Base-by-base conservation (phyloP, 2,888 invertebrate genomes). In the Drosophila melanosoma region DNA sequence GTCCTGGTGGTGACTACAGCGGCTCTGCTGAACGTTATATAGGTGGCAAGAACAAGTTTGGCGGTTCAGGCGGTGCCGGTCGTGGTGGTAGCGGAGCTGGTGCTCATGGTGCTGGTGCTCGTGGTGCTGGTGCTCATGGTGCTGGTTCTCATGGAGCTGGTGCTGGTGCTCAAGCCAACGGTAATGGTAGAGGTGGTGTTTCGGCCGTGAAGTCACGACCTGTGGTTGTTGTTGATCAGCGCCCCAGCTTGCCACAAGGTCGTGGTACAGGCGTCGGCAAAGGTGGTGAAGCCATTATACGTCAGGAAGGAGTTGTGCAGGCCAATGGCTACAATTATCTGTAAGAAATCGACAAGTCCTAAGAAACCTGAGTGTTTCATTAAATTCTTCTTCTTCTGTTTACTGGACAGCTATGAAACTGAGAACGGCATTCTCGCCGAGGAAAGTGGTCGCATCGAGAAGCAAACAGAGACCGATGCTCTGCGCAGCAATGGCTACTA, bases 401-500 rank as follows among this genome's bases (percentile, higher is more conserved):
- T 4, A 15, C 11, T 11, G 3, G 5, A n/a, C 75, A 94, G 94
- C 38, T 94, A 91, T 79, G 94, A 95, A 90, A 94, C 95, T 4
- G 94, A 94, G 45, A 94, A 95, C 75, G 95, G 95, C 17, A 95
- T 94, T 85, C 61, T 79, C 7, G 94, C 94, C 10, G 87, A 93
- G 54, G 95, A 95, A 83, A 82, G 74, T 4, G 96, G 96, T 26
- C 94, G 93, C 82, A 94, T 96, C 26, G 95, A 95, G 80, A 93
- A 94, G 75, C 85, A 93, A 15, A 93, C 94, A 0, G 94, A 94
- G 23, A 94, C 94, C 2, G 95, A 95, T 71, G 95, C 95, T 2
- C 94, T 96, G 56, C 94, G 94, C 64, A 95, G 95, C 1, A 94
- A 93, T 65, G 96, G 96, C 4, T 96, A 95, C 89, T 96, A 94